Evolutionary conservation across 1,140 invertebrate genomes (phyloP).

Genomic region (Contarinia nasturtii): DNA sequence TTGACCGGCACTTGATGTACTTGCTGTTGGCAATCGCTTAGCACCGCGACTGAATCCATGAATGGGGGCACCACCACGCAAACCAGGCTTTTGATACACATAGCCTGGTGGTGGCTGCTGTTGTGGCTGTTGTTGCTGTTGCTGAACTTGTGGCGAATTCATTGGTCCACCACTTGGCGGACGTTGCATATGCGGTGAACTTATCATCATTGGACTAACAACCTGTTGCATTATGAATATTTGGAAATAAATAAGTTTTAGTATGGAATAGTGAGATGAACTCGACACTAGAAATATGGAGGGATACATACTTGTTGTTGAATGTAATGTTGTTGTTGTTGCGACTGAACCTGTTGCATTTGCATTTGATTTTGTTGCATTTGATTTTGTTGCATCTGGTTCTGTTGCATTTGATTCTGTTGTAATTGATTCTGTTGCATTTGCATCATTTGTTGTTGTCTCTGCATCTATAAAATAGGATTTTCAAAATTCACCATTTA

Average conservation of each 20-base stretch:
- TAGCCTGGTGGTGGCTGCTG: conserved; percentile 23
- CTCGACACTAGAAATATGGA: too few relatives aligned
- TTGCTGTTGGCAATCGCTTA: neutral
- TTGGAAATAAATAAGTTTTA: too few relatives aligned
- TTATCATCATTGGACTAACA: conserved; percentile 1
- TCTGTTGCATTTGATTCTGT: conserved; percentile 24
- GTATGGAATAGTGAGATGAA: too few relatives aligned
- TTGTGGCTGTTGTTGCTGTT: conserved; percentile 22
- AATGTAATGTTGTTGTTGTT: conserved; percentile 11
- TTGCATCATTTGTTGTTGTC: conserved; percentile 1
- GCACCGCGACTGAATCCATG: conserved; percentile 11
- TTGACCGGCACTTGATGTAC: neutral
- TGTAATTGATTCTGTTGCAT: conserved; percentile 27
- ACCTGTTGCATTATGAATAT: neutral
- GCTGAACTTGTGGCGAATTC: conserved; percentile 6
- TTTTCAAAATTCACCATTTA: neutral
- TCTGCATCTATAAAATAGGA: conserved; percentile 3
- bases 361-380: conserved; percentile 1
- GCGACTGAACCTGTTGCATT: conserved; percentile 15
- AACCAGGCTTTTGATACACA: conserved; percentile 31
- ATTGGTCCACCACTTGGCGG: neutral
- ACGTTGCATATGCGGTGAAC: neutral
- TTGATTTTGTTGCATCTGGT: conserved; percentile 18
- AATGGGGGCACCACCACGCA: conserved; percentile 53
- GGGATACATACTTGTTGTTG: neutral